These are phyloP conservation scores for Sorex maritimensis DNA, from an alignment of 2,797 vertebrate genomes.

Conservation along the genomic window DNA sequence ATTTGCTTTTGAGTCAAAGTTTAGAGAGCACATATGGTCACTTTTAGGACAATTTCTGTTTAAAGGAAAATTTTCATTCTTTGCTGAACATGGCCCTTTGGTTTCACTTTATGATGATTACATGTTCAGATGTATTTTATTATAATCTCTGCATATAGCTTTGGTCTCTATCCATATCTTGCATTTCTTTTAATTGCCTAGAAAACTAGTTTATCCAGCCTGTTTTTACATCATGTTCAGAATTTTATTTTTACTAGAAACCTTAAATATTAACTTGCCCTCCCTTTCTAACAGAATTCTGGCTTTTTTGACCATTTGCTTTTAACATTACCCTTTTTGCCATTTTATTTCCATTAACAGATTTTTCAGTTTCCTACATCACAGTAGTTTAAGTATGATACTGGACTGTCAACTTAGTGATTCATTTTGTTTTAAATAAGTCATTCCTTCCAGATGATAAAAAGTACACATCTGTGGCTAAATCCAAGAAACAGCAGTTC, in stretches of 20 bases:
- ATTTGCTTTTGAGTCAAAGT: neutral
- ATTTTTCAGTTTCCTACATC: slow-evolving; percentile 22
- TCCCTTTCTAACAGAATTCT: slow-evolving; percentile 16
- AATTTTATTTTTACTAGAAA: neutral
- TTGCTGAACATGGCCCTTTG: slow-evolving; percentile 1
- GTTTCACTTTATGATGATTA: neutral
- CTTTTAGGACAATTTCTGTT: neutral
- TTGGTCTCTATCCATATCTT: neutral
- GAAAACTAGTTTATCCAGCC: slow-evolving; percentile 1
- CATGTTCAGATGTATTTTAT: neutral
- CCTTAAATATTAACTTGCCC: neutral
- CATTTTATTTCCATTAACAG: slow-evolving; percentile 9
- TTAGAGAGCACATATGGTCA: neutral
- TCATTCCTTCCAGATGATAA: slow-evolving; percentile 40
- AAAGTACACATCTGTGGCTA: slow-evolving; percentile 41
- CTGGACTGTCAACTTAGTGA: neutral
- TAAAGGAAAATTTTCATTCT: neutral
- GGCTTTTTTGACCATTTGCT: neutral
- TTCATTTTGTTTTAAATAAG: slow-evolving; percentile 18
- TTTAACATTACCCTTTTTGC: neutral
- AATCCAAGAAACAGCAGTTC: slow-evolving; percentile 2
- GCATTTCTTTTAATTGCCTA: slow-evolving; percentile 3
- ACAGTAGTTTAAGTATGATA: slow-evolving; percentile 22
- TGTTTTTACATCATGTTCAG: neutral
- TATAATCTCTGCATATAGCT: neutral